Percentiles rank a stretch among this genome's conserved stretches.
Evolutionary conservation across 2,888 invertebrate genomes (phyloP).

Genomic region (Meliscaeva auricollis): DNA sequence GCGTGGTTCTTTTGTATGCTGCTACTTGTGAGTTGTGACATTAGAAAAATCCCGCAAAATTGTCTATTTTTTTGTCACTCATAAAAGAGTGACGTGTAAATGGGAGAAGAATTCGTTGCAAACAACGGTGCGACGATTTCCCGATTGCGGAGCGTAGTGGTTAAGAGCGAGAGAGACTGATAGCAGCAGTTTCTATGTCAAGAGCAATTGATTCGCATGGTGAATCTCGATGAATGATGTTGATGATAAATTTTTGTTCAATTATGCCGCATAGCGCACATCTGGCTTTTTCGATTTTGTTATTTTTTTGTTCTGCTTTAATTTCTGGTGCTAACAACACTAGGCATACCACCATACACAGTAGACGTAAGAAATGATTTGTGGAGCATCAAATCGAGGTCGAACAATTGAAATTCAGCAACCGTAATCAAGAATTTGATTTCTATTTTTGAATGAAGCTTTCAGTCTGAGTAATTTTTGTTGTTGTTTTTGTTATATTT

Average conservation of each 20-base stretch:
- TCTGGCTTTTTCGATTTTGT: slow-evolving; percentile 15
- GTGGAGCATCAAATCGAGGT: slow-evolving; percentile 67
- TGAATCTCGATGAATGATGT: slow-evolving; percentile 57
- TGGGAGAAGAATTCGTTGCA: too few species aligned
- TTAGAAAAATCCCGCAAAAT: slow-evolving; percentile 37
- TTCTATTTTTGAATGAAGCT: slow-evolving; percentile 57
- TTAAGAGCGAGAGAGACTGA: too few species aligned
- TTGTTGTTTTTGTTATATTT: background rate
- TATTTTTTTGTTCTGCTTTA: slow-evolving; percentile 9
- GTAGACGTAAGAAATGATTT: slow-evolving; percentile 26
- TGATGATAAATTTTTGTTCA: slow-evolving; percentile 49
- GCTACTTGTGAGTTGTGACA: slow-evolving; percentile 31
- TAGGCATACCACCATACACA: background rate
- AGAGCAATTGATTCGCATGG: slow-evolving; percentile 72
- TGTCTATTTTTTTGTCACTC: slow-evolving; percentile 14
- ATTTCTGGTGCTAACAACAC: slow-evolving; percentile 41
- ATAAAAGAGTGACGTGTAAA: slow-evolving; percentile 29
- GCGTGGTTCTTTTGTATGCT: slow-evolving; percentile 32
- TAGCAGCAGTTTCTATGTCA: slow-evolving; percentile 57
- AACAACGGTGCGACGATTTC: too few species aligned
- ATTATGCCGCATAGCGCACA: slow-evolving; percentile 46
- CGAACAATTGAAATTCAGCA: slow-evolving; percentile 67
- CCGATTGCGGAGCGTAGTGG: too few species aligned
- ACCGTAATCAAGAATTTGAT: slow-evolving; percentile 50
- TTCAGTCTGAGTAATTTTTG: slow-evolving; percentile 10